Base-by-base conservation (phyloP, 2,797 vertebrate genomes). In the Premnoplex brunnescens region DNA sequence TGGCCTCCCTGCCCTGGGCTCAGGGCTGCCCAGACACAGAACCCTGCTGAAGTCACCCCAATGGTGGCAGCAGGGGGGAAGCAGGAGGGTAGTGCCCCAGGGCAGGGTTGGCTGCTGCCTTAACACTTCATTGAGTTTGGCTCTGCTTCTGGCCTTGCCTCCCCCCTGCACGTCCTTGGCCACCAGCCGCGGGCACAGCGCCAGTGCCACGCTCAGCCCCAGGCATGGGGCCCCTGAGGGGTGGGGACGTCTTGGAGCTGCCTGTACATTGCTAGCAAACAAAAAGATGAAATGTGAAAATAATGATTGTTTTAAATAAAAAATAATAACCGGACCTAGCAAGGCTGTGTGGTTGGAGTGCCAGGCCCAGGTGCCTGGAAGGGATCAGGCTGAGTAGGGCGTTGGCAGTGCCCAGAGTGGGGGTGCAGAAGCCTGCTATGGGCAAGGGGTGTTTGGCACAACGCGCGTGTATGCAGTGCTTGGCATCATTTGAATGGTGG, bases 251-350 rank as follows among this genome's bases (percentile, higher is more conserved):
- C 68, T 59, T 34, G 74, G 74, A 87, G 71, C 64, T 95, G 96
- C 97, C 94, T 97, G 97, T 97, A 97, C 66, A 97, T 97, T 94
- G 97, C 97, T 78, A 91, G 82, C 92, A 89, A 93, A 94, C 81
- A 66, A 91, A 87, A 43, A 44, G 26, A 71, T 27, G 36, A 94
- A 93, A 92, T 95, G 96, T 96, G 89, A 96, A 96, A 91, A 96
- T 80, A 93, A 93, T 93, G 72, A 92, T 86, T 0, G 14, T 97
- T 97, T 97, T 97, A 96, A 97, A 96, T 97, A 97, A 97, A 97
- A 97, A 93, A 85, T 51, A 93, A 28, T 76, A 84, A 94, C 82
- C 87, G 63, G 79, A 89, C 64, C 48, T 32, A 16, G 39, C 1
- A 3, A 43, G 66, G 32, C 32, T 23, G 14, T 2, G 8, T 46